These are phyloP conservation scores for Ctenoplectra terminalis DNA, from an alignment of 1,140 invertebrate species.

Conservation along the genomic window DNA sequence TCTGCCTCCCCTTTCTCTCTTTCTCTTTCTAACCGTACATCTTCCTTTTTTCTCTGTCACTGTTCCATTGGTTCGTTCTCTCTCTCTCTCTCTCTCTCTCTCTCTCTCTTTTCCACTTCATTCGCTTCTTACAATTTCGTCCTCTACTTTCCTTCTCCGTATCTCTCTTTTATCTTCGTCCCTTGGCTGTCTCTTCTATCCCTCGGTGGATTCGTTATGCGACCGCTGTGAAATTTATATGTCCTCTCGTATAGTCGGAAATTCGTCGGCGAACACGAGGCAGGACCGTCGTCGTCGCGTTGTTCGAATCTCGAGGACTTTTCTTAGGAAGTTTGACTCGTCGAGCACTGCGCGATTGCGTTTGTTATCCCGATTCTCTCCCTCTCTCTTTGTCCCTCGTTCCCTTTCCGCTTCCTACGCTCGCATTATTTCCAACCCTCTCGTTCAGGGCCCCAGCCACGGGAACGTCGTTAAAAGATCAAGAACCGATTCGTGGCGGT, in stretches of 20 bases:
- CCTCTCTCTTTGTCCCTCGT: too few species aligned
- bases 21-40: slow-evolving; percentile 1
- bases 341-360: slow-evolving; percentile 27
- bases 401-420: neutral
- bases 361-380: slow-evolving; percentile 18
- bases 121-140: slow-evolving; percentile 12
- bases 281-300: slow-evolving; percentile 6
- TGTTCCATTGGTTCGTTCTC: neutral
- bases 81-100: slow-evolving; percentile 1
- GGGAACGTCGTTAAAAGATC: slow-evolving; percentile 4
- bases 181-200: neutral
- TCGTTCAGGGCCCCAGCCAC: neutral
- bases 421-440: neutral
- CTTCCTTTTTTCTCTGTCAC: slow-evolving; percentile 4
- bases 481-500: neutral
- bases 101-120: slow-evolving; percentile 5
- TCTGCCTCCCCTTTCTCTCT: slow-evolving; percentile 26
- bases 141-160: slow-evolving; percentile 1
- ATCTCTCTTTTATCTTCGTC: neutral
- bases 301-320: slow-evolving; percentile 36
- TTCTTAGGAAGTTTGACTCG: slow-evolving; percentile 1
- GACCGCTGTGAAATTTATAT: slow-evolving; percentile 53
- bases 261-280: slow-evolving; percentile 20
- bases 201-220: slow-evolving; percentile 53
- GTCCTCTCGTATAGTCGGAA: slow-evolving; percentile 24